Base-by-base conservation (phyloP, 2,113 vertebrate species). In the Anhinga rufa region DNA sequence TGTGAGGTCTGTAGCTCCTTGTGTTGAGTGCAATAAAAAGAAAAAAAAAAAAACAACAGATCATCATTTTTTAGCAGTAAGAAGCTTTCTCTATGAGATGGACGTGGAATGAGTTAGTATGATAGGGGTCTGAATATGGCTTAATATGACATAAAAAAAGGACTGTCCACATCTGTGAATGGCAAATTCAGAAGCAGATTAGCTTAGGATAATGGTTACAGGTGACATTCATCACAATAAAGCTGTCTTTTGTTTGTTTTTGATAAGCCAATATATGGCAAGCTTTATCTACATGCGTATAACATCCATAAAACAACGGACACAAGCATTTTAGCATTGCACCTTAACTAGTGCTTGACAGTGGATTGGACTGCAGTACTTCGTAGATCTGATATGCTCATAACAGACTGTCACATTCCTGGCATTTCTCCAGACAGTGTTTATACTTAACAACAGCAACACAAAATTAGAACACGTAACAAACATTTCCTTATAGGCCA, bases 141-240 rank as follows among this genome's bases (percentile, higher is more conserved):
- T 95, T 79, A 92, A 91, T 31, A 80, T 81, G 64, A 93, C 82
- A 93, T 82, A 58, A 71, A 86, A 80, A 80, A 85, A 70, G 68
- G 68, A 61, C 65, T 31, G 51, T 28, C 74, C n/a, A 32, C 38
- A 70, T 74, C 88, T 66, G 51, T 52, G 60, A 91, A 92, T 10
- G 55, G 91, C 40, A 95, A 96, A 93, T 62, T 89, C 75, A 85
- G 83, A 90, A 76, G 83, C 4, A 86, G 83, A 96, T 92, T 87
- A 95, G 49, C 55, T 88, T 52, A 81, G 62, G 40, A 95, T 85
- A 91, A 96, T 34, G 28, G n/a, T 87, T 89, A 89, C 96, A 90
- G 75, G 91, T 97, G 91, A 90, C 93, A 95, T 90, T 60, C 82
- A 80, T 95, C 93, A 94, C 66, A 85, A 89, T 92, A 78, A 90